Evolutionary conservation across 2,888 invertebrate genomes (phyloP), one percentile per base, ranked within the genome.

Genomic region (Zygogramma bicolorata): DNA sequence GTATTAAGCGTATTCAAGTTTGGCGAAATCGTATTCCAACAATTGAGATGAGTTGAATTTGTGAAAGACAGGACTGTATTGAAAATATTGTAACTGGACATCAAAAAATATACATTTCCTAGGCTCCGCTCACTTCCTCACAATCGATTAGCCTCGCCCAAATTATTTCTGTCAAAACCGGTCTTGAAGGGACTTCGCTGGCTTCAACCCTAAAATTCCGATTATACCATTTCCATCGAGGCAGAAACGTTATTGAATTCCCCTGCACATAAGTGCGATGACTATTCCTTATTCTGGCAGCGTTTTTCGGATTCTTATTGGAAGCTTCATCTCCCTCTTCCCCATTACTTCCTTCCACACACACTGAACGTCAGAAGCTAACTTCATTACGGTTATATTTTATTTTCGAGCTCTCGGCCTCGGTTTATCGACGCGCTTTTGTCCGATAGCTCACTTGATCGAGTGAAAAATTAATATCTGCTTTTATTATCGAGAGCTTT

Each of bases 381-480:
- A 60, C 38, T 60, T 60, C 60, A 60, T 31, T 38, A 38, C 38
- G 31, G 29, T 38, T 38, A 40, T 61, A 61, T 61, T 61, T 61
- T 34, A 34, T 34, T 34, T 61, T 38, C n/a, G n/a, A 18, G 61
- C 22, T 42, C n/a, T 20, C 10, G 27, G 20, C 65, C 31, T 31
- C 65, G 29, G 38, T 27, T 57, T 53, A 65, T 65, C 38, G 59
- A 58, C 8, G 20, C 34, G 58, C 58, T 67, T 67, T 68, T 68
- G 61, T 58, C 40, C 60, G 15, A 58, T 34, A 22, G 38, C 46
- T 20, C 57, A 58, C 65, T 59, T 59, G 58, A 70, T 65, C 31
- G 63, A 27, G 46, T 58, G 57, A 38, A 38, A 34, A 62, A 63
- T 69, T 53, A 69, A 63, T 63, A 20, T 57, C 29, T 15, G 60